Conservation (phyloP, 2,888 invertebrate genomes). For the Pogonocherus hispidulus region DNA sequence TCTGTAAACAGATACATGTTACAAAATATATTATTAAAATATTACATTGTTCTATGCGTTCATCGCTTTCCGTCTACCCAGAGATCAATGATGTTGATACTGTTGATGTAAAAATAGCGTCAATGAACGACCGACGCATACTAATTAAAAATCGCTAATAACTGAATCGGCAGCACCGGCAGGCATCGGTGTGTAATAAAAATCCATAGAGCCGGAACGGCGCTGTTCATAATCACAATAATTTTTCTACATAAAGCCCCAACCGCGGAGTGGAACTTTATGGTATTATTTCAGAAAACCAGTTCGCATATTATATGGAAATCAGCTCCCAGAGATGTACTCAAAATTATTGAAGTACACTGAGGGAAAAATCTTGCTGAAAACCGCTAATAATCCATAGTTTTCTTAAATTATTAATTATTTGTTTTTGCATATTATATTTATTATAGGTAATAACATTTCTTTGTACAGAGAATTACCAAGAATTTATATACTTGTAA, state of each 20-base stretch:
- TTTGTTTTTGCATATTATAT: no score
- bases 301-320: no score
- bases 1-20: background rate
- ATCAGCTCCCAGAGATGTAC: no score
- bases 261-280: constrained; percentile 18
- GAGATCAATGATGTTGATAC: background rate
- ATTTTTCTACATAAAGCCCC: constrained; percentile 10
- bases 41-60: background rate
- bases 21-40: background rate
- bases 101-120: constrained; percentile 11
- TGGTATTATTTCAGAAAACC: constrained; percentile 13
- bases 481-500: no score
- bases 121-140: constrained; percentile 3
- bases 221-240: constrained; percentile 14
- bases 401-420: no score
- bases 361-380: no score
- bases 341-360: no score
- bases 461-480: no score
- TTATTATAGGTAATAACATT: no score
- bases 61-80: background rate
- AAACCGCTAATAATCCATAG: no score
- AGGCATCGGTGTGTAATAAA: constrained; percentile 11
- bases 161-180: background rate
- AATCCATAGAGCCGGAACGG: constrained; percentile 12
- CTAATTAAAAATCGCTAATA: constrained; percentile 18